These are phyloP conservation scores for Paratrypauchen microcephalus DNA, from an alignment of 2,797 vertebrate genomes.

Conservation along the genomic window DNA sequence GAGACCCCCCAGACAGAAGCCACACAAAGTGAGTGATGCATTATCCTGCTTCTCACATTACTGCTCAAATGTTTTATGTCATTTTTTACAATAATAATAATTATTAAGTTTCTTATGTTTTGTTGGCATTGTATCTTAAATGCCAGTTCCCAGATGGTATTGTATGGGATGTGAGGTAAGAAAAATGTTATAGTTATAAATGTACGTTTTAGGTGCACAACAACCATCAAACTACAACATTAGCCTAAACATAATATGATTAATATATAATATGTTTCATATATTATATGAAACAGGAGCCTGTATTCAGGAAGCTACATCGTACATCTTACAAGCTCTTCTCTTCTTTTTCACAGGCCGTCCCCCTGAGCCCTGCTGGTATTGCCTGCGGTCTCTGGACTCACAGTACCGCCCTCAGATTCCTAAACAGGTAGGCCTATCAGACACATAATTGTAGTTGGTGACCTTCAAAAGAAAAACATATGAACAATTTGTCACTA, in stretches of 20 bases:
- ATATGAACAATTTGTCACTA: slow-evolving; percentile 9
- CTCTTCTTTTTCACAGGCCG: slow-evolving; percentile 44
- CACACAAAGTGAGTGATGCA: slow-evolving; percentile 41
- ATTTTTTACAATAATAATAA: background rate
- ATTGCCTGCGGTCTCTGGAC: slow-evolving; percentile 75
- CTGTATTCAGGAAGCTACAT: background rate
- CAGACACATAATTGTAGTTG: background rate
- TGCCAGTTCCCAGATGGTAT: no score
- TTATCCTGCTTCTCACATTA: background rate
- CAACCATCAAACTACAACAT: background rate
- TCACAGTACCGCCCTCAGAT: slow-evolving; percentile 61
- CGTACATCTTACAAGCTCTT: background rate
- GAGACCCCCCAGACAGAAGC: slow-evolving; percentile 30
- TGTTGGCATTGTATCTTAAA: no score
- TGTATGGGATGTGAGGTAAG: no score
- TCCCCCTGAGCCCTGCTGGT: slow-evolving; percentile 70
- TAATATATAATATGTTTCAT: no score
- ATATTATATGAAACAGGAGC: background rate
- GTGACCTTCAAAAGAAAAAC: background rate
- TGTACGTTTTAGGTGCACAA: no score
- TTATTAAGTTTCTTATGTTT: no score
- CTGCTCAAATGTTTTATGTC: background rate
- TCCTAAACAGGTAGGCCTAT: slow-evolving; percentile 62
- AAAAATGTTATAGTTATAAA: no score
- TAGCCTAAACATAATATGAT: background rate